Base-by-base conservation (phyloP, 2,797 vertebrate species). In the Gephyroberyx darwinii region DNA sequence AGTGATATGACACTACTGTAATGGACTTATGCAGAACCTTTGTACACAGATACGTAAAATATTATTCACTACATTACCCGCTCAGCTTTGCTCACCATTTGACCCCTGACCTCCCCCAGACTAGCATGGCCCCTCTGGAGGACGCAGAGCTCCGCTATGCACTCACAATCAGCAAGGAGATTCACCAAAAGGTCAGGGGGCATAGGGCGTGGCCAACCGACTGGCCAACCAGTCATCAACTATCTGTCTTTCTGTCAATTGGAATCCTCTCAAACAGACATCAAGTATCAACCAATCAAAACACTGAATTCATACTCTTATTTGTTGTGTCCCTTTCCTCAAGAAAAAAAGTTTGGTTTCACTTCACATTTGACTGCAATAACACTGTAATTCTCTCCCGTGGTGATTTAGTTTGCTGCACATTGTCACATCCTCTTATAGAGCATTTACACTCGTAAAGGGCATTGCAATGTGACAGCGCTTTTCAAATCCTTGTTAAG, bases 101-200 rank as follows among this genome's bases (percentile, higher is more conserved):
- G 71, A 90, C 76, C 66, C 78, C 86, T 84, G 86, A 91, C 87
- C 84, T 90, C 89, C 80, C 88, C 84, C 90, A 93, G 92, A 87
- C 86, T 84, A 89, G 80, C 84, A 22, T 48, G 76, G 92, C 91
- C 83, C 95, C 74, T 85, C 90, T 94, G 91, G 93, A 94, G 91
- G 96, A 96, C 72, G 96, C 96, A 85, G 95, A 98, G 88, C 85
- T 96, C 90, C 94, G 92, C 94, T 95, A 95, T 94, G 96, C 96
- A 87, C 89, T 98, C 91, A 94, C 95, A 89, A 89, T 98, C 93
- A 97, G 96, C 95, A 94, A 95, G 92, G 96, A 98, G 92, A 91
- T 94, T 53, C 95, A 96, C 48, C 94, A 96, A 93, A 94, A 97
- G 96, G 96, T 98, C 93, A 95, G 94, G 93, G 87, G 90, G 86